Evolutionary conservation across 2,113 vertebrate genomes (phyloP).

Genomic region (Peucedramus taeniatus): DNA sequence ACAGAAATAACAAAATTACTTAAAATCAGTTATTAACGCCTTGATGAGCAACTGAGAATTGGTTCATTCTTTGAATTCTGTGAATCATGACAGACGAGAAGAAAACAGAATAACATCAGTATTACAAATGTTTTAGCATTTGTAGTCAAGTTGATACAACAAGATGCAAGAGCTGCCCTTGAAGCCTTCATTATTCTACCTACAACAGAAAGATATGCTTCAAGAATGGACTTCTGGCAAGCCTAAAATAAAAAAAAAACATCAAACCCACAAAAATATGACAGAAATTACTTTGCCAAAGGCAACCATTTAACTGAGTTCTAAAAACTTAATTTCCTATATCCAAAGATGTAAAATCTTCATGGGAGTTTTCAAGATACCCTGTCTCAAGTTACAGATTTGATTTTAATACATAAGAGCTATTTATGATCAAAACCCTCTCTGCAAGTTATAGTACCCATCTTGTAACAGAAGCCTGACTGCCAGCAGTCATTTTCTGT

Average conservation of each 20-base stretch:
- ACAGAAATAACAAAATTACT: background rate
- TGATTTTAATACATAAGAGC: background rate
- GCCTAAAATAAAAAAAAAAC: background rate
- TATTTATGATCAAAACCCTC: background rate
- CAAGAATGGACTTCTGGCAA: background rate
- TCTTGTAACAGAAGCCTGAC: background rate
- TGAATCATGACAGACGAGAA: background rate
- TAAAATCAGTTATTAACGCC: background rate
- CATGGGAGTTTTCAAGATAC: background rate
- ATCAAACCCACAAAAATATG: background rate
- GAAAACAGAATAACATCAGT: background rate
- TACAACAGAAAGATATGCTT: background rate
- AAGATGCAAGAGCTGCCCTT: background rate
- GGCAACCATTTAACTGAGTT: background rate
- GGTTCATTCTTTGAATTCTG: too few relatives aligned
- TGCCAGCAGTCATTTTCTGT: background rate
- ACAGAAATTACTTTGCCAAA: background rate
- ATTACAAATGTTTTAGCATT: background rate
- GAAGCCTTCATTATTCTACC: background rate
- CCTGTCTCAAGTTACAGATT: background rate
- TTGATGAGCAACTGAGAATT: background rate
- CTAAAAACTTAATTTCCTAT: background rate
- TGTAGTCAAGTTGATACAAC: background rate
- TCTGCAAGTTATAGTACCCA: background rate
- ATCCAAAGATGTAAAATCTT: background rate